Conservation (phyloP, 2,888 invertebrate species). For the Eutolmus rufibarbis region DNA sequence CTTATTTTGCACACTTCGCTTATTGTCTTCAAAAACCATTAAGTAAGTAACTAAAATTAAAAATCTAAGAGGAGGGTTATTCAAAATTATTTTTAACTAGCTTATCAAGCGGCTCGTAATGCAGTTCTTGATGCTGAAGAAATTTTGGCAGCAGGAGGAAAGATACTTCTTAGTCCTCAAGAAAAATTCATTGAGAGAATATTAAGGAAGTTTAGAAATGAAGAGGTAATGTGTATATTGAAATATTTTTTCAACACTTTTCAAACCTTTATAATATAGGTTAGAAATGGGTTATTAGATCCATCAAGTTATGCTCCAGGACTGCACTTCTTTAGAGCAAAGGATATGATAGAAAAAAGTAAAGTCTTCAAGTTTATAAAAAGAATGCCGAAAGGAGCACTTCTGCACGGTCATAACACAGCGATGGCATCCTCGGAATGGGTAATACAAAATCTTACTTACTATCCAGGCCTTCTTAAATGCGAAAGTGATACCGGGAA, state of each 20-base stretch:
- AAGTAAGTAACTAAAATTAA: neutral
- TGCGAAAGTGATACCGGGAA: constrained; percentile 52
- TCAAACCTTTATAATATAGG: neutral
- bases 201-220: constrained; percentile 56
- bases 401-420: constrained; percentile 66
- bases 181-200: constrained; percentile 55
- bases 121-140: constrained; percentile 58
- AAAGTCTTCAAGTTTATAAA: constrained; percentile 66
- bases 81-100: neutral
- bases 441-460: constrained; percentile 65
- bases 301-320: constrained; percentile 64
- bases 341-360: constrained; percentile 65
- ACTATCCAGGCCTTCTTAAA: constrained; percentile 58
- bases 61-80: neutral
- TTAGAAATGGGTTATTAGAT: constrained; percentile 44
- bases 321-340: constrained; percentile 66
- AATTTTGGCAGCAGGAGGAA: constrained; percentile 56
- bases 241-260: neutral
- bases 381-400: constrained; percentile 67
- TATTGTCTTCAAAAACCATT: neutral
- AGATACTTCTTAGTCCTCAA: constrained; percentile 51
- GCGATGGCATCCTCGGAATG: constrained; percentile 65
- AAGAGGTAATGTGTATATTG: constrained; percentile 50
- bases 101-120: constrained; percentile 43
- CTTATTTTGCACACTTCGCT: neutral